A percentile compares a stretch with the other conserved stretches of the same genome.
phyloP scores from a whole-genome alignment of 2,888 invertebrate species.

The Stenodema calcarata region DNA sequence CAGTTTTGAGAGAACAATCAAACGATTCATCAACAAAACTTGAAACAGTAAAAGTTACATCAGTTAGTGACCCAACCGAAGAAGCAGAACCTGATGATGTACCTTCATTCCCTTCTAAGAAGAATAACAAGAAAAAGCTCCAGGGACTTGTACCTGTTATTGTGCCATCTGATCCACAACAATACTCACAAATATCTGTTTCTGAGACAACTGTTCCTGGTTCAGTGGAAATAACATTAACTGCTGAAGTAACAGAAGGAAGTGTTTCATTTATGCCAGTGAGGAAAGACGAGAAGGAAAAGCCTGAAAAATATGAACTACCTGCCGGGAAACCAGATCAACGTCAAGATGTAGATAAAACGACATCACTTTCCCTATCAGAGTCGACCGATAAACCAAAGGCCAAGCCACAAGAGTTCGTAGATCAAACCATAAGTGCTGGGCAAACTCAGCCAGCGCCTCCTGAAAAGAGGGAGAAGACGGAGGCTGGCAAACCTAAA shows the following conservation, averaged over 20 bases:
- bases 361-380: too few relatives aligned
- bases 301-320: background rate
- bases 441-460: too few relatives aligned
- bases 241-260: background rate
- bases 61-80: too few relatives aligned
- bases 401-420: background rate
- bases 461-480: too few relatives aligned
- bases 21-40: background rate
- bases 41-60: background rate
- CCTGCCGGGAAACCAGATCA: background rate
- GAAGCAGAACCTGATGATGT: background rate
- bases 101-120: background rate
- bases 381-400: too few relatives aligned
- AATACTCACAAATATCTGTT: background rate
- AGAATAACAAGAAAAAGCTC: background rate
- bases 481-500: too few relatives aligned
- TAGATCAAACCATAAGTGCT: too few relatives aligned
- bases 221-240: background rate
- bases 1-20: background rate
- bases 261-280: constrained; percentile 63
- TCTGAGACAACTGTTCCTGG: too few relatives aligned
- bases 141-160: background rate
- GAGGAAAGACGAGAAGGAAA: constrained; percentile 65
- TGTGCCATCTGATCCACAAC: background rate
- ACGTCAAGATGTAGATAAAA: too few relatives aligned